phyloP scores from a whole-genome alignment of 2,113 vertebrate genomes.

The Elephantulus edwardii region DNA sequence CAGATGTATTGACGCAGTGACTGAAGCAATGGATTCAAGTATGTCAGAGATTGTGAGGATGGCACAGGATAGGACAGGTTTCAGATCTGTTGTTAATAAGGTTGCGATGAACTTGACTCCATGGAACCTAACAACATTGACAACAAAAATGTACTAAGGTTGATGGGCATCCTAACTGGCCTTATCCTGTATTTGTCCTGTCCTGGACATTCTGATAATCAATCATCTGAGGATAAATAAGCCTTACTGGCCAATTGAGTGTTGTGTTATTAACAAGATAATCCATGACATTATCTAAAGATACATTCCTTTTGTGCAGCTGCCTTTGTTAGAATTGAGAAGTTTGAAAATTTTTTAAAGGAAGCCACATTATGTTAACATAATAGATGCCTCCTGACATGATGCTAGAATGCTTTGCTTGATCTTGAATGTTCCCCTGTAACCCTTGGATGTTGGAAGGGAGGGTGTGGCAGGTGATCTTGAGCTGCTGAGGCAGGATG shows the following conservation, averaged over 20 bases:
- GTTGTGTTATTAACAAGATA: constrained; percentile 93
- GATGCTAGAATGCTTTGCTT: constrained; percentile 81
- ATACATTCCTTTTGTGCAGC: constrained; percentile 86
- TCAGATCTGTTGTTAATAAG: too few relatives aligned
- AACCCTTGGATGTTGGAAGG: constrained; percentile 88
- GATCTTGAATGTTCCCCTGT: constrained; percentile 89
- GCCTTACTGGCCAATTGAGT: constrained; percentile 91
- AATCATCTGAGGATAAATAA: constrained; percentile 82
- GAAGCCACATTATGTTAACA: constrained; percentile 80
- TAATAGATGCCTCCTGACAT: constrained; percentile 85
- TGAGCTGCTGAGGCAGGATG: constrained; percentile 87
- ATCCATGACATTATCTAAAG: constrained; percentile 87
- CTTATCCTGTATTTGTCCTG: constrained; percentile 69
- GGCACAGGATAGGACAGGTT: too few relatives aligned
- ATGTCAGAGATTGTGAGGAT: too few relatives aligned
- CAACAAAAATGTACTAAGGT: constrained; percentile 49
- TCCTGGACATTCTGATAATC: constrained; percentile 77
- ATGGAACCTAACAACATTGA: too few relatives aligned
- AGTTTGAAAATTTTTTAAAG: constrained; percentile 87
- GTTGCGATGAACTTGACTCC: too few relatives aligned
- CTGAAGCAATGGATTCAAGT: too few relatives aligned
- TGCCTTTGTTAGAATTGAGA: constrained; percentile 87
- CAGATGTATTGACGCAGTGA: too few relatives aligned
- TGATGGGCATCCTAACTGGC: constrained; percentile 75
- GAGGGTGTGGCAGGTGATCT: constrained; percentile 88